Percentiles rank a stretch among this genome's conserved stretches.
These are phyloP conservation scores for Ephialtes manifestator DNA, from an alignment of 2,888 invertebrate species.

Conservation along the genomic window DNA sequence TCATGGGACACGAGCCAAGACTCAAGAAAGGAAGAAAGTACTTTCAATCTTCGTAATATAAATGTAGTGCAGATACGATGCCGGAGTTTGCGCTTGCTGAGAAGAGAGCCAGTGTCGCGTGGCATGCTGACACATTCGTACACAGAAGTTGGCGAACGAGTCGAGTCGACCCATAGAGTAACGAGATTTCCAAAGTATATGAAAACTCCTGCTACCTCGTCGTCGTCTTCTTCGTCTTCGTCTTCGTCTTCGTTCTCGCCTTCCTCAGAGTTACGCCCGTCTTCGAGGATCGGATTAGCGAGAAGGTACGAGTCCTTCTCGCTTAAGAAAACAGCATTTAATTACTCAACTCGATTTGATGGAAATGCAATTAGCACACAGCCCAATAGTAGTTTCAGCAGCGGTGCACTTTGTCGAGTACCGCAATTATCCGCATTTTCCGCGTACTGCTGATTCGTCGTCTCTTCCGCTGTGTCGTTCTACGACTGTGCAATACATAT, in stretches of 20 bases:
- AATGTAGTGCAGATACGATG: neutral
- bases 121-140: slow-evolving; percentile 14
- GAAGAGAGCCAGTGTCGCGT: neutral
- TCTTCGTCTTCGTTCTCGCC: neutral
- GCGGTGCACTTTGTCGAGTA: slow-evolving; percentile 23
- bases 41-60: slow-evolving; percentile 7
- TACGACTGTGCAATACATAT: slow-evolving; percentile 4
- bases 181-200: slow-evolving; percentile 40
- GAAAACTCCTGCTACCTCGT: slow-evolving; percentile 25
- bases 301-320: slow-evolving; percentile 7
- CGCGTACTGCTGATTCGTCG: slow-evolving; percentile 23
- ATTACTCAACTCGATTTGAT: slow-evolving; percentile 45
- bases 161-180: slow-evolving; percentile 22
- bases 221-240: neutral
- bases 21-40: slow-evolving; percentile 6
- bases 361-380: slow-evolving; percentile 32
- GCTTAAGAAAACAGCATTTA: slow-evolving; percentile 39
- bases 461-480: neutral
- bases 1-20: neutral
- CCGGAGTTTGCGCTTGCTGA: neutral
- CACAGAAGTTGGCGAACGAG: slow-evolving; percentile 9
- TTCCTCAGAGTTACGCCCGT: neutral
- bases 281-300: slow-evolving; percentile 30
- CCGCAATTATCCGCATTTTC: slow-evolving; percentile 30
- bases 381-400: slow-evolving; percentile 7